Evolutionary conservation across 2,113 vertebrate genomes (phyloP).

Genomic region (Stomatorhinus ivindoensis): DNA sequence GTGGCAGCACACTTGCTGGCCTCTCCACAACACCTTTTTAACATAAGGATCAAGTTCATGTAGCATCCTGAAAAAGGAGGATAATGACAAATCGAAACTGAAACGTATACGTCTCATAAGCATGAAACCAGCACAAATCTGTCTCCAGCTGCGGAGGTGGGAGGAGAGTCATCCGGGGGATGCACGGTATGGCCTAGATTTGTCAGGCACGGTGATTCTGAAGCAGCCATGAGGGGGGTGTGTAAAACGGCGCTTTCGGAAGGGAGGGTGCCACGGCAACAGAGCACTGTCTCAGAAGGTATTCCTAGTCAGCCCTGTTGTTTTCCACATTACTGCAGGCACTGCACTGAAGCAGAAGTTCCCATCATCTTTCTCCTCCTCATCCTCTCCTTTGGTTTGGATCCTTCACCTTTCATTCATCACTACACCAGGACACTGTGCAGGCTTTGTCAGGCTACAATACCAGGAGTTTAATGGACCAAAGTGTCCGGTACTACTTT

Average conservation of each 20-base stretch:
- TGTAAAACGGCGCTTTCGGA: background rate
- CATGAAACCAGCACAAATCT: background rate
- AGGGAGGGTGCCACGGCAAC: background rate
- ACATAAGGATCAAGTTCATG: background rate
- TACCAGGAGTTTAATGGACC: background rate
- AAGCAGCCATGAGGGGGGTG: slow-evolving; percentile 21
- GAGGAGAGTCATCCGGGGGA: background rate
- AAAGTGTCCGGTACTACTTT: background rate
- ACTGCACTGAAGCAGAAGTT: background rate
- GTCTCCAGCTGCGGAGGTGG: background rate
- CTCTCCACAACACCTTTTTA: too few species aligned
- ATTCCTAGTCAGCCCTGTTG: background rate
- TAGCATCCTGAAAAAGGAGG: background rate
- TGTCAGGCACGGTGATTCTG: slow-evolving; percentile 22
- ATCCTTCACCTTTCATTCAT: background rate
- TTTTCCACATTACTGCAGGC: background rate
- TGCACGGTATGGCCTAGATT: slow-evolving; percentile 17
- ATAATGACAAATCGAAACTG: background rate
- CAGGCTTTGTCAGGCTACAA: background rate
- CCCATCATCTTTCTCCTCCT: background rate
- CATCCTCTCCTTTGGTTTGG: background rate
- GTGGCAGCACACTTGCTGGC: background rate
- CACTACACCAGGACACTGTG: background rate
- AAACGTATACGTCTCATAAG: background rate
- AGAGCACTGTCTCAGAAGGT: background rate